A percentile compares a stretch with the other conserved stretches of the same genome.
phyloP scores from a whole-genome alignment of 1,140 invertebrate genomes.

The Pachypeltis micranthus region DNA sequence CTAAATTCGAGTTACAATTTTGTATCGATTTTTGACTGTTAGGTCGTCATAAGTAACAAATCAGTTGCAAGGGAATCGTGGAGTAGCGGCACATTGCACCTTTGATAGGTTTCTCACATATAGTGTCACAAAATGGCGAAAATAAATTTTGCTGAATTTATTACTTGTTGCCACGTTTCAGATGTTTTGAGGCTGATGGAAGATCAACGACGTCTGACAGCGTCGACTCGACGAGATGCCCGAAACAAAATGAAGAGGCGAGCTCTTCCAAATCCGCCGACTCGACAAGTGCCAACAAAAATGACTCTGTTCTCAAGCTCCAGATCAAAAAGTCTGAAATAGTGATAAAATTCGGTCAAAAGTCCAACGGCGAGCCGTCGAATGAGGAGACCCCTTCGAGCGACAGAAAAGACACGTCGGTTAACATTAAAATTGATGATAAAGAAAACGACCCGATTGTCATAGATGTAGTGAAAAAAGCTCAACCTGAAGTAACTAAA shows the following conservation, averaged over 20 bases:
- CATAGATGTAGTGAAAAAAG: conserved; percentile 25
- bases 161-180: too few relatives aligned
- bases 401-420: conserved; percentile 22
- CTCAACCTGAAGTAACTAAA: conserved; percentile 5
- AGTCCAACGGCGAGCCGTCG: conserved; percentile 12
- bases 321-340: conserved; percentile 32
- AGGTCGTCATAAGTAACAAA: too few relatives aligned
- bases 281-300: conserved; percentile 16
- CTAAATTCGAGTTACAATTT: too few relatives aligned
- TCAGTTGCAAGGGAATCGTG: too few relatives aligned
- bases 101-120: too few relatives aligned
- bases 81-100: too few relatives aligned
- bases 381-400: conserved; percentile 13
- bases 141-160: too few relatives aligned
- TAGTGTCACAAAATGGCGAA: too few relatives aligned
- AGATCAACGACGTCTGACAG: not conserved
- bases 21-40: too few relatives aligned
- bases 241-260: conserved; percentile 3
- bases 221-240: not conserved
- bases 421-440: conserved; percentile 29
- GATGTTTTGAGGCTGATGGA: not conserved
- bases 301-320: conserved; percentile 28
- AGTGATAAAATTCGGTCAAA: conserved; percentile 30
- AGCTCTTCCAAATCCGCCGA: conserved; percentile 4
- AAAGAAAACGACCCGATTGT: conserved; percentile 26